Conservation (phyloP, 2,797 vertebrate species). For the Choloepus didactylus region DNA sequence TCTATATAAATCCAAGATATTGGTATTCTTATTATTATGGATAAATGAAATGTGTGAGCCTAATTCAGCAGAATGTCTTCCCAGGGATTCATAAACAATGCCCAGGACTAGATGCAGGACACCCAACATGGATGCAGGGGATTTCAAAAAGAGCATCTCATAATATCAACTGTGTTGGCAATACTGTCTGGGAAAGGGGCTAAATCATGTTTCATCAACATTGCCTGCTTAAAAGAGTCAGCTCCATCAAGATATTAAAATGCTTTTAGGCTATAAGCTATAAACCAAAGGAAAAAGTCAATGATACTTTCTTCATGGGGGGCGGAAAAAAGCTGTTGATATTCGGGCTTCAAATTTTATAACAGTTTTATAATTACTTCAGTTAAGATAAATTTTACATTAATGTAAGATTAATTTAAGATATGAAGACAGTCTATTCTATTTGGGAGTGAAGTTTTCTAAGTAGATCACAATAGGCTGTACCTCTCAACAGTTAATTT, state of each 20-base stretch:
- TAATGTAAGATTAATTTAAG: constrained; percentile 57
- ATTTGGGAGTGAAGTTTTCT: not conserved
- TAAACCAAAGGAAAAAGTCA: constrained; percentile 57
- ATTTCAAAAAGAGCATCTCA: constrained; percentile 13
- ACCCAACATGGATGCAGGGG: not conserved
- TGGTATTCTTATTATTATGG: constrained; percentile 83
- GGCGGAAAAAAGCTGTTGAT: constrained; percentile 27
- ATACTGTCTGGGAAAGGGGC: not conserved
- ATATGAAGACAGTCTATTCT: not conserved
- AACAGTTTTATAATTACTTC: constrained; percentile 42
- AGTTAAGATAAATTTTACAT: constrained; percentile 38
- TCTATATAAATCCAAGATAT: constrained; percentile 81
- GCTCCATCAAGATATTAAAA: constrained; percentile 49
- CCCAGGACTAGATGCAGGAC: not conserved
- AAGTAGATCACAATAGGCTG: not conserved
- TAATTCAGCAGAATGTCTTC: constrained; percentile 63
- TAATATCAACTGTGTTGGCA: not conserved
- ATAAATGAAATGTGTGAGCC: constrained; percentile 79
- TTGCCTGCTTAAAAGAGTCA: not conserved
- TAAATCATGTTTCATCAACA: not conserved
- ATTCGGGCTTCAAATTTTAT: constrained; percentile 50
- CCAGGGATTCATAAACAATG: constrained; percentile 59
- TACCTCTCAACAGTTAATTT: not conserved
- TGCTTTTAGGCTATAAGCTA: constrained; percentile 6
- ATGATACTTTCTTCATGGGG: not conserved